phyloP scores from a whole-genome alignment of 2,113 vertebrate genomes.

The Anarhynchus alexandrinus region DNA sequence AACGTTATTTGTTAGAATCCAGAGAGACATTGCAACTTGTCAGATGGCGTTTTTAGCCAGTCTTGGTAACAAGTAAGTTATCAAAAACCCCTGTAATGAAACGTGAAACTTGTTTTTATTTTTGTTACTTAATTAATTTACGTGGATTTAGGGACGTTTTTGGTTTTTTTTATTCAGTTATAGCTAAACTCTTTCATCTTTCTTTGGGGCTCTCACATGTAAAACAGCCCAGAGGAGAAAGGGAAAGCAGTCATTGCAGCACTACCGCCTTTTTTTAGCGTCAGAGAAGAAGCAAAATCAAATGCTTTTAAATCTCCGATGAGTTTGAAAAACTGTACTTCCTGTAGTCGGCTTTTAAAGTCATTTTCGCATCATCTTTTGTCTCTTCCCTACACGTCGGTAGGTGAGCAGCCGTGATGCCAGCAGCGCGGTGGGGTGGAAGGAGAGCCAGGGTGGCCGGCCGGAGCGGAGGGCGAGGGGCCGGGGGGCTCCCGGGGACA shows the following conservation, averaged over 20 bases:
- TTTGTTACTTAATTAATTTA: background rate
- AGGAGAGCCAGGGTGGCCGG: fast-evolving
- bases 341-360: background rate
- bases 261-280: fast-evolving
- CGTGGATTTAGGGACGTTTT: background rate
- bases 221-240: background rate
- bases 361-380: background rate
- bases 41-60: background rate
- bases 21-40: background rate
- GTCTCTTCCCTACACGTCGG: fast-evolving
- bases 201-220: background rate
- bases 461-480: fast-evolving
- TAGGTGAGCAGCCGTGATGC: fast-evolving
- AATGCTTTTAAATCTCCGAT: background rate
- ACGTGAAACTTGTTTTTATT: background rate
- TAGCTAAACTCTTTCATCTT: background rate
- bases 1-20: background rate
- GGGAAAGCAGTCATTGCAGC: background rate
- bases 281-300: background rate
- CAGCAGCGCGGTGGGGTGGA: fast-evolving
- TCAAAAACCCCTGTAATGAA: background rate
- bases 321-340: background rate
- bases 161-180: background rate
- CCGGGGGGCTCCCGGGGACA: background rate
- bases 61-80: background rate